These are phyloP conservation scores for Paradisaea rubra DNA, from an alignment of 2,113 vertebrate genomes.

Conservation along the genomic window DNA sequence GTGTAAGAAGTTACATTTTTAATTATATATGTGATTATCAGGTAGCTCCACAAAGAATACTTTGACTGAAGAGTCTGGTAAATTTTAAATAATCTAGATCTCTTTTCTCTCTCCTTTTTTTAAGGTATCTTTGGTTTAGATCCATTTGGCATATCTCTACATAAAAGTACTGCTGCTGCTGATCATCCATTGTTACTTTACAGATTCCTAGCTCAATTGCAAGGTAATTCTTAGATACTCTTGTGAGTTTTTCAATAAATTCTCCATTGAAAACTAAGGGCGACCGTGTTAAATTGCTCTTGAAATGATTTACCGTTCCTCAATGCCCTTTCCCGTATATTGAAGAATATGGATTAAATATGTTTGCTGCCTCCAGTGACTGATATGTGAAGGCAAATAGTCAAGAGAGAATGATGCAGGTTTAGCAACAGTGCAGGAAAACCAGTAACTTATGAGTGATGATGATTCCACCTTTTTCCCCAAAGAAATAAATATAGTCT, in stretches of 20 bases:
- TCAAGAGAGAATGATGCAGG: not conserved
- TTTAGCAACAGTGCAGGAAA: not conserved
- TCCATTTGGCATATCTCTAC: not conserved
- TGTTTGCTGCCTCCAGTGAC: not conserved
- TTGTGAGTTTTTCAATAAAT: conserved; percentile 12
- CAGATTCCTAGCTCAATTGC: not conserved
- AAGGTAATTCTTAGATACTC: not conserved
- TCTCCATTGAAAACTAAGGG: not conserved
- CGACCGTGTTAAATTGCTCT: not conserved
- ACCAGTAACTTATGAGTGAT: not conserved
- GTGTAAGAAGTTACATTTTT: not conserved
- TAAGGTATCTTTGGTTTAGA: not conserved
- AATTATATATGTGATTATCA: not conserved
- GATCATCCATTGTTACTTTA: not conserved
- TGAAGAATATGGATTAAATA: not conserved
- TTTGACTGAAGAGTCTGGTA: not conserved
- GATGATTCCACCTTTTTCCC: not conserved
- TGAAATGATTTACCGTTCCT: not conserved
- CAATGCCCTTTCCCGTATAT: not conserved
- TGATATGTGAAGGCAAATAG: conserved; percentile 1
- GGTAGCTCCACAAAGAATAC: not conserved
- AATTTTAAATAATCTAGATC: not conserved
- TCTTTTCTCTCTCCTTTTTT: not conserved
- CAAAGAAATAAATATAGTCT: not conserved
- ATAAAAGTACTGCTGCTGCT: not conserved